A percentile compares a stretch with the other conserved stretches of the same genome.
phyloP scores from a whole-genome alignment of 2,113 vertebrate genomes.

The Balaenoptera acutorostrata region DNA sequence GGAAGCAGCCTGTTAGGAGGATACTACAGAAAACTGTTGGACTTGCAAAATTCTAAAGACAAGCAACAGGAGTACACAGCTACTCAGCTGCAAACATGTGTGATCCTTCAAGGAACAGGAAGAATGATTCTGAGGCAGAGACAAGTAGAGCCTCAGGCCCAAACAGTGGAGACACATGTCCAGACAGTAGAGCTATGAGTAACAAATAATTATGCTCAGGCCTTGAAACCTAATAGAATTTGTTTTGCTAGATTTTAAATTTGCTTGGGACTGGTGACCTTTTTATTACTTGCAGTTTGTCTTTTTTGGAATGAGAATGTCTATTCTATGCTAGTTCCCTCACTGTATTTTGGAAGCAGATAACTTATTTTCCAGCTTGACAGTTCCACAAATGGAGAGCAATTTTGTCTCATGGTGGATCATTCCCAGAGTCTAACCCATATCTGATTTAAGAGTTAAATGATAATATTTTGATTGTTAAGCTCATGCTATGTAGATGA shows the following conservation, averaged over 20 bases:
- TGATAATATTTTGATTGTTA: background rate
- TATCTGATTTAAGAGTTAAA: background rate
- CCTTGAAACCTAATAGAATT: background rate
- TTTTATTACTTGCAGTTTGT: background rate
- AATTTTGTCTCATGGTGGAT: background rate
- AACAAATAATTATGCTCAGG: no score
- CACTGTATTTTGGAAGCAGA: background rate
- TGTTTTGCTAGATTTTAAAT: background rate
- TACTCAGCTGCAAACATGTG: background rate
- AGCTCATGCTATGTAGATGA: background rate
- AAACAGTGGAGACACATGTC: background rate
- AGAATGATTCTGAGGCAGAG: background rate
- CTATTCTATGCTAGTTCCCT: rapidly evolving
- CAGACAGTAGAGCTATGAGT: background rate
- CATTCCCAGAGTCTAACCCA: background rate
- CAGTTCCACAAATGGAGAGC: rapidly evolving
- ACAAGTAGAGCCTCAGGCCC: no score
- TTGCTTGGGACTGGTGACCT: background rate
- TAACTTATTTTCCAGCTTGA: background rate
- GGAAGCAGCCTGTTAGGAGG: background rate
- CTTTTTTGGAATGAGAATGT: background rate
- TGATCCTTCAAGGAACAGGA: background rate
- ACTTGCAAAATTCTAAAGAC: background rate
- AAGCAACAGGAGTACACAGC: background rate
- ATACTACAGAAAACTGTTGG: background rate